Evolutionary conservation across 2,888 invertebrate species (phyloP).

Genomic region (Clunio marinus): DNA sequence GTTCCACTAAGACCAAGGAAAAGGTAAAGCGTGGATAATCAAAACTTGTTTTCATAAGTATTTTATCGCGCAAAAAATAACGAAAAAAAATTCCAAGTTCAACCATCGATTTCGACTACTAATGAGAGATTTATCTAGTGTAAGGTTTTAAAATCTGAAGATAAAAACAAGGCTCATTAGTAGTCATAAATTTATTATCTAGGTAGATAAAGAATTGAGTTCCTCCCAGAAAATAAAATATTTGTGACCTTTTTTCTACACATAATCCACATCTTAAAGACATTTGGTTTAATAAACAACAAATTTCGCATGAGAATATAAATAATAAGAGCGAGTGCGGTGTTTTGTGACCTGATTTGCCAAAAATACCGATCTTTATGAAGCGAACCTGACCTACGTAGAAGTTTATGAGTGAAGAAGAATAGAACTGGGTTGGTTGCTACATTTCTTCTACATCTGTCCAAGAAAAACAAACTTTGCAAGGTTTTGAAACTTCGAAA

Average conservation of each 20-base stretch:
- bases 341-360: background rate
- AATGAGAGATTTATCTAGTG: too few relatives aligned
- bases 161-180: background rate
- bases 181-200: background rate
- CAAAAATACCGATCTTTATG: constrained; percentile 3
- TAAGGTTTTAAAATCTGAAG: too few relatives aligned
- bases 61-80: background rate
- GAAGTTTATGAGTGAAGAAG: too few relatives aligned
- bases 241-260: background rate
- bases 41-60: background rate
- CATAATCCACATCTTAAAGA: background rate
- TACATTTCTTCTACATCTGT: too few relatives aligned
- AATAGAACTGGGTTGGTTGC: too few relatives aligned
- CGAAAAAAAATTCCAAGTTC: background rate
- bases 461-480: too few relatives aligned
- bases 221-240: background rate
- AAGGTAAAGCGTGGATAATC: background rate
- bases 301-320: background rate
- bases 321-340: too few relatives aligned
- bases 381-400: constrained; percentile 1
- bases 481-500: too few relatives aligned
- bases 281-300: too few relatives aligned
- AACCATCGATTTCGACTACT: too few relatives aligned
- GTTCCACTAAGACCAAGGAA: background rate
- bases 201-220: background rate